A percentile compares a stretch with the other conserved stretches of the same genome.
Conservation (phyloP, 2,113 vertebrate species). For the Heloderma charlesbogerti region DNA sequence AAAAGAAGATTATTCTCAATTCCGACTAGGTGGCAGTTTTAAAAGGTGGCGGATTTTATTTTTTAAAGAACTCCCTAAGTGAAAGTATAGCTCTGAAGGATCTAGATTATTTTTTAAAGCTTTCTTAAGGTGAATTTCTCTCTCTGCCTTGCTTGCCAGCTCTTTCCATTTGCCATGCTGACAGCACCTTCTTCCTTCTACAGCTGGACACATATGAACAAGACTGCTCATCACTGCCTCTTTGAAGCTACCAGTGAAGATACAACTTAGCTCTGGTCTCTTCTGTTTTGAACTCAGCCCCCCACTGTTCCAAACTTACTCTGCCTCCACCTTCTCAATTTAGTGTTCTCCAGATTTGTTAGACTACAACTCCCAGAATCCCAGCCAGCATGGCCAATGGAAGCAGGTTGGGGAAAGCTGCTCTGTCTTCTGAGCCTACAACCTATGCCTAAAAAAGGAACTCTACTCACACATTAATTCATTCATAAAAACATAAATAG, state of each 20-base stretch:
- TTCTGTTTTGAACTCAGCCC: too few relatives aligned
- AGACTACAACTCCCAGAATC: too few relatives aligned
- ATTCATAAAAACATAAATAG: too few relatives aligned
- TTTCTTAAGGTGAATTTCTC: constrained; percentile 19
- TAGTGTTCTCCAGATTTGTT: too few relatives aligned
- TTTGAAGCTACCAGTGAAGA: background rate
- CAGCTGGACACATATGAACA: background rate
- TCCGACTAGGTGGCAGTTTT: constrained; percentile 42
- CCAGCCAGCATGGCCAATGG: too few relatives aligned
- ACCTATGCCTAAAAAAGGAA: too few relatives aligned
- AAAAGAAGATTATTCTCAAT: constrained; percentile 48
- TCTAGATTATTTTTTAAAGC: constrained; percentile 44
- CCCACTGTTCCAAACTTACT: too few relatives aligned
- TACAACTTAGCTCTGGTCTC: background rate
- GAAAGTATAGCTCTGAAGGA: constrained; percentile 12
- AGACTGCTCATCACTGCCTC: too few relatives aligned
- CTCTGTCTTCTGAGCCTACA: too few relatives aligned
- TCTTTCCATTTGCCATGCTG: constrained; percentile 11
- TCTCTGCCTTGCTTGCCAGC: background rate
- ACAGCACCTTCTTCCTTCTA: background rate
- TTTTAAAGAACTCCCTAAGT: constrained; percentile 20
- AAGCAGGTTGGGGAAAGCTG: too few relatives aligned
- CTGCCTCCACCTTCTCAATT: too few relatives aligned
- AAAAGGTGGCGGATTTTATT: constrained; percentile 50
- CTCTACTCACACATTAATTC: too few relatives aligned